Evolutionary conservation across 2,797 vertebrate species (phyloP).

Genomic region (Sorex maritimensis): DNA sequence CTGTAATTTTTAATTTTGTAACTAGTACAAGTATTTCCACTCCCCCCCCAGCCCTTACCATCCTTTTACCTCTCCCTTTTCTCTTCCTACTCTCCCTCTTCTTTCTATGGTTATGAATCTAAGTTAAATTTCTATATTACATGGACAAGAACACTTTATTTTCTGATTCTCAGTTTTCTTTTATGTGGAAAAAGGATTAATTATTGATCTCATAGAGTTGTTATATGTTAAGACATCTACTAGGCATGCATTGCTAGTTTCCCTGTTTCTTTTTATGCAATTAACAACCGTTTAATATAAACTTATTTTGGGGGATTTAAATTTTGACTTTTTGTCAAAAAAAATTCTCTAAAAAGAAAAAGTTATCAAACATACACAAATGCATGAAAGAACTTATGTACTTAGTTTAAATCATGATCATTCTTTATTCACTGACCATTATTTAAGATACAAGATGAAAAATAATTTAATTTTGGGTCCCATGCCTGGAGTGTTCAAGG

Average conservation of each 20-base stretch:
- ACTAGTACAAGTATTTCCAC: not conserved
- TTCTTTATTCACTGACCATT: not conserved
- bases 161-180: not conserved
- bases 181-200: not conserved
- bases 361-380: not conserved
- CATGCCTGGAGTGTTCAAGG: too few relatives aligned
- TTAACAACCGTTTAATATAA: constrained; percentile 24
- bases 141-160: too few relatives aligned
- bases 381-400: not conserved
- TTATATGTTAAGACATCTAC: not conserved
- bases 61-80: too few relatives aligned
- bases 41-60: too few relatives aligned
- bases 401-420: not conserved
- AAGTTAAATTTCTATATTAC: too few relatives aligned
- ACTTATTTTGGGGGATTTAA: constrained; percentile 12
- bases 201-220: not conserved
- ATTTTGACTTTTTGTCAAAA: not conserved
- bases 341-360: not conserved
- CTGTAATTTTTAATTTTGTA: not conserved
- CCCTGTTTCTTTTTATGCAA: not conserved
- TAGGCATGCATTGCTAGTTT: constrained; percentile 35
- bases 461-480: too few relatives aligned
- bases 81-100: not conserved
- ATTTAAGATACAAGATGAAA: too few relatives aligned
- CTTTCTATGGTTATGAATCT: not conserved